Conservation (phyloP, 2,113 vertebrate genomes). For the Micromys minutus region DNA sequence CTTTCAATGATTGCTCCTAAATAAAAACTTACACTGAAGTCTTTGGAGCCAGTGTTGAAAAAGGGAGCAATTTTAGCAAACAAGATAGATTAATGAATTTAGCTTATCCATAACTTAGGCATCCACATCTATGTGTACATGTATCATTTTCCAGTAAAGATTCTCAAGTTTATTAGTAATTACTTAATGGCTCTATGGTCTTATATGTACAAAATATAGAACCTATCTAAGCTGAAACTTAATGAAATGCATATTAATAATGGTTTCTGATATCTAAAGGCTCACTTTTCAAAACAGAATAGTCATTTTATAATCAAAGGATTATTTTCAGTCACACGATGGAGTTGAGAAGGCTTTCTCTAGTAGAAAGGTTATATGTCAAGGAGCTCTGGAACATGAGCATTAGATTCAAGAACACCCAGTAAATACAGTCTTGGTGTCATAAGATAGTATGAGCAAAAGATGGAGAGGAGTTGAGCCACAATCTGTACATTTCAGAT, state of each 20-base stretch:
- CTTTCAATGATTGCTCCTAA: constrained; percentile 69
- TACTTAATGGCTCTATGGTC: not conserved
- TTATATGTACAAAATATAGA: not conserved
- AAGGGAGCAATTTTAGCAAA: constrained; percentile 28
- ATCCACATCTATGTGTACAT: not conserved
- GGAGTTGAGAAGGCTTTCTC: not conserved
- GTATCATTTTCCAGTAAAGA: not conserved
- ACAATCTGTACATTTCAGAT: not conserved
- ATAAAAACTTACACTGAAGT: constrained; percentile 54
- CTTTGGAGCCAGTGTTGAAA: constrained; percentile 22
- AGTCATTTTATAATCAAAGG: not conserved
- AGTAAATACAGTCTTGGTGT: not conserved
- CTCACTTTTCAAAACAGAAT: not conserved
- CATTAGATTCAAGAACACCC: not conserved
- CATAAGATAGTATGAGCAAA: not conserved
- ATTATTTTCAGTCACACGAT: not conserved
- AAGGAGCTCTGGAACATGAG: not conserved
- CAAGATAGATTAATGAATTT: not conserved
- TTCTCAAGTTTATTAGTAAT: not conserved
- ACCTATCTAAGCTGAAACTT: not conserved
- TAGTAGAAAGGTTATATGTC: not conserved
- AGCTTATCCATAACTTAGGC: constrained; percentile 31
- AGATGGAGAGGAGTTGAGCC: not conserved
- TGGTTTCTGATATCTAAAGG: not conserved
- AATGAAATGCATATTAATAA: not conserved